Base-by-base conservation (phyloP, 2,888 invertebrate species). In the Tenthredo distinguenda region DNA sequence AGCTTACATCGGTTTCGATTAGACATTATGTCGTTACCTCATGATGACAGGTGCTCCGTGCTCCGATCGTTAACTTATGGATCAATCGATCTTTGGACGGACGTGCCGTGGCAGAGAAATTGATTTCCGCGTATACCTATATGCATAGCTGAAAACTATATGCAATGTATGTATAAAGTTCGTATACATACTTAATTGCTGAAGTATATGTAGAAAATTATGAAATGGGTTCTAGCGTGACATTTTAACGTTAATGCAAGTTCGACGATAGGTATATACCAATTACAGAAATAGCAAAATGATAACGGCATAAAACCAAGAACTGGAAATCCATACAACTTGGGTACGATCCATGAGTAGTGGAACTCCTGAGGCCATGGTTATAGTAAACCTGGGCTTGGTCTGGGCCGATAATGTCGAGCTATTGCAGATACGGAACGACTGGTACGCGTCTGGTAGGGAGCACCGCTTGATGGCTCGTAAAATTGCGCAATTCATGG, bases 371-470 rank as follows among this genome's bases (percentile, higher is more conserved):
- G 50, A 31, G 68, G 68, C 68, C 40, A 65, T 15, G 47, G 68
- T 83, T 58, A 71, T 68, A 47, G 68, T 83, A 62, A 81, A 43
- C 81, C 81, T 81, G 62, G 81, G 65, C 62, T 81, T 62, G 37
- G 81, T 81, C 65, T 81, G 26, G 18, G 40, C 82, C 77, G 82
- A 83, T 74, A 85, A 84, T 84, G 58, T 81, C 86, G 84, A n/a
- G 86, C 85, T 87, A 76, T 83, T 87, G 76, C 79, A 77, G 85
- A 88, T 88, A 86, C 88, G 85, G 85, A 87, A 89, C 86, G 86
- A 84, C 40, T 77, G 86, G 40, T 85, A 87, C 86, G 82, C 85
- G 65, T 50, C 85, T 87, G 88, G 86, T 85, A 84, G 85, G 76
- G 87, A 84, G 86, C 85, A 81, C 86, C 86, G 79, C 50, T 83